Conservation (phyloP, 2,888 invertebrate genomes). For the Himalopsyche tibetana region DNA sequence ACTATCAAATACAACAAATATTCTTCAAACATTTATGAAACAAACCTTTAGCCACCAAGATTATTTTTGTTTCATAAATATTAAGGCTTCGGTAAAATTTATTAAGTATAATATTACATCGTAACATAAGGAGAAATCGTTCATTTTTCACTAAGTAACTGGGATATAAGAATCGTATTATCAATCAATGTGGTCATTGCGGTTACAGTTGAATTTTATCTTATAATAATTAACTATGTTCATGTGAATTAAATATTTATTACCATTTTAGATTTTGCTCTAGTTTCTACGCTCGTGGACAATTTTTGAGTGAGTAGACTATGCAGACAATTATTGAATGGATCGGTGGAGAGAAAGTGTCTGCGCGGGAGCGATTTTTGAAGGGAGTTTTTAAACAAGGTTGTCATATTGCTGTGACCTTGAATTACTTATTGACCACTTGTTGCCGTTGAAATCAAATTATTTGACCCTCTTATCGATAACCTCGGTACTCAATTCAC, state of each 20-base stretch:
- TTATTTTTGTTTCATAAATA: too few relatives aligned
- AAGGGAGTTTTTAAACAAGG: slow-evolving; percentile 41
- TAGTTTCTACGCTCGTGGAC: slow-evolving; percentile 11
- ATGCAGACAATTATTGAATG: background rate
- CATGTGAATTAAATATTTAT: background rate
- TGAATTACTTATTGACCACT: slow-evolving; percentile 24
- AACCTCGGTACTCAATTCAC: slow-evolving; percentile 17
- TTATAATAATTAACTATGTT: too few relatives aligned
- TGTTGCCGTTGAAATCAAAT: slow-evolving; percentile 33
- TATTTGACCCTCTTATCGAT: slow-evolving; percentile 12
- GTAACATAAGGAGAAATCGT: too few relatives aligned
- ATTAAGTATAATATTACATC: too few relatives aligned
- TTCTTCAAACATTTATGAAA: too few relatives aligned
- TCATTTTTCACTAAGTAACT: too few relatives aligned
- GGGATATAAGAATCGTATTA: too few relatives aligned
- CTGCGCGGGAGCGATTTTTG: slow-evolving; percentile 22
- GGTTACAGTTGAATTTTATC: too few relatives aligned
- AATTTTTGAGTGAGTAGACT: background rate
- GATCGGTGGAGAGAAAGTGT: slow-evolving; percentile 19
- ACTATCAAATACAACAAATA: too few relatives aligned
- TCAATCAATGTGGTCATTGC: too few relatives aligned
- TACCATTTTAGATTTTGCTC: slow-evolving; percentile 19
- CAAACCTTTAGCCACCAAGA: too few relatives aligned
- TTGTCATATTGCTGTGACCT: slow-evolving; percentile 37
- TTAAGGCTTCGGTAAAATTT: too few relatives aligned